Percentiles rank a stretch among this genome's conserved stretches.
phyloP scores from a whole-genome alignment of 2,888 invertebrate genomes.

The Thymelicus lineola region DNA sequence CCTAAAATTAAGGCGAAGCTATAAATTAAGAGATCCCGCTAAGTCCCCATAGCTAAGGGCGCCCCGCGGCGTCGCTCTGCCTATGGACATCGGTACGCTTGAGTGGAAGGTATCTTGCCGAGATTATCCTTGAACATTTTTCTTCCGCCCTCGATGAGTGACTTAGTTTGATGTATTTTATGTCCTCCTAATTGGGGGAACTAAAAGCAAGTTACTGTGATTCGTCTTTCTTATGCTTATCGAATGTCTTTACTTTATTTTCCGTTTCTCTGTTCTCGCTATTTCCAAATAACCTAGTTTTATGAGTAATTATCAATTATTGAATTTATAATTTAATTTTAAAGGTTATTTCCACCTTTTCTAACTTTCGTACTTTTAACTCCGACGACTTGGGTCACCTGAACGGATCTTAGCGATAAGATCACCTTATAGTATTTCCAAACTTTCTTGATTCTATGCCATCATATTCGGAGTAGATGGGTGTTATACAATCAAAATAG shows the following conservation, averaged over 20 bases:
- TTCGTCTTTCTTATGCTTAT: constrained; percentile 22
- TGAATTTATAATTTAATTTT: too few relatives aligned
- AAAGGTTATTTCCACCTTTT: too few relatives aligned
- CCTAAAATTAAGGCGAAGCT: constrained; percentile 61
- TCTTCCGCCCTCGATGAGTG: constrained; percentile 48
- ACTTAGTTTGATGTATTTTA: constrained; percentile 37
- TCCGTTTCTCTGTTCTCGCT: neutral
- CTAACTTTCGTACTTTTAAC: too few relatives aligned
- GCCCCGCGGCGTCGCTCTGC: constrained; percentile 75
- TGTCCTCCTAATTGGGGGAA: constrained; percentile 34
- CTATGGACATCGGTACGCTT: constrained; percentile 73
- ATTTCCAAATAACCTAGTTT: neutral
- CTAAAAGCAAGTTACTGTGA: constrained; percentile 22
- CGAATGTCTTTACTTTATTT: neutral
- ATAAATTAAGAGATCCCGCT: constrained; percentile 84
- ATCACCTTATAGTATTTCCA: too few relatives aligned
- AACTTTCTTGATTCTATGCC: too few relatives aligned
- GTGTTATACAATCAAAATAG: too few relatives aligned
- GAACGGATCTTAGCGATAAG: too few relatives aligned
- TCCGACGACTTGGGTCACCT: too few relatives aligned
- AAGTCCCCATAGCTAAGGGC: constrained; percentile 79
- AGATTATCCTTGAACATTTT: constrained; percentile 71
- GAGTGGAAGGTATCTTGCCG: constrained; percentile 74
- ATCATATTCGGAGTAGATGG: too few relatives aligned
- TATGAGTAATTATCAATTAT: too few relatives aligned